These are phyloP conservation scores for Gallinago jamesoni DNA, from an alignment of 2,113 vertebrate species.

Conservation along the genomic window DNA sequence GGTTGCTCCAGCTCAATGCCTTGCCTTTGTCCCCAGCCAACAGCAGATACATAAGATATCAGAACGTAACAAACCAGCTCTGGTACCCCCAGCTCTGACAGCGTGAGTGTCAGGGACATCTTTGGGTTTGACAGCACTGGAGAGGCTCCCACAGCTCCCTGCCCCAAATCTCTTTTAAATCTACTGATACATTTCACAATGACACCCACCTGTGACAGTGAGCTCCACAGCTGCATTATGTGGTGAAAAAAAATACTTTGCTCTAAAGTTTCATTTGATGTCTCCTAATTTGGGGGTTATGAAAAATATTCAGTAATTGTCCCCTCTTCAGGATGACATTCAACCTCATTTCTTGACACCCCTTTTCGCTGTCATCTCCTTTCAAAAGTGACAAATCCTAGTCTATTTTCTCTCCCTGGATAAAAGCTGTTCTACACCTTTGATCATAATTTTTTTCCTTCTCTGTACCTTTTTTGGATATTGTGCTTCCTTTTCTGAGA, in stretches of 20 bases:
- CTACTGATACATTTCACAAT: background rate
- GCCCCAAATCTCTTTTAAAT: background rate
- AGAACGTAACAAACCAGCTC: background rate
- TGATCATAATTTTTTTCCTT: conserved; percentile 34
- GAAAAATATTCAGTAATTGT: background rate
- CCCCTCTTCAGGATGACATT: background rate
- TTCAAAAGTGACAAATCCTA: conserved; percentile 19
- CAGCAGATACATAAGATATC: background rate
- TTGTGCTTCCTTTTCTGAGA: background rate
- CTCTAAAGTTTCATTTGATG: background rate
- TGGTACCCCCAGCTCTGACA: background rate
- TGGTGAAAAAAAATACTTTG: background rate
- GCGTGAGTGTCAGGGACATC: background rate
- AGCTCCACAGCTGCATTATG: background rate
- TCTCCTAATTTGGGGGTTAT: background rate
- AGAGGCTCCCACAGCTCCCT: background rate
- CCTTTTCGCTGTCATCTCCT: background rate
- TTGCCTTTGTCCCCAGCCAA: background rate
- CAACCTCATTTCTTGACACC: background rate
- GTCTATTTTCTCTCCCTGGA: conserved; percentile 2
- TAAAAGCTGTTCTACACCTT: conserved; percentile 34
- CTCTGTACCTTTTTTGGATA: background rate
- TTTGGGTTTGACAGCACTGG: background rate
- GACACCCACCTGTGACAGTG: background rate
- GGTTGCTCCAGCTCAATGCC: background rate